Conservation (phyloP, 2,888 invertebrate species). For the Cistogaster globosa region DNA sequence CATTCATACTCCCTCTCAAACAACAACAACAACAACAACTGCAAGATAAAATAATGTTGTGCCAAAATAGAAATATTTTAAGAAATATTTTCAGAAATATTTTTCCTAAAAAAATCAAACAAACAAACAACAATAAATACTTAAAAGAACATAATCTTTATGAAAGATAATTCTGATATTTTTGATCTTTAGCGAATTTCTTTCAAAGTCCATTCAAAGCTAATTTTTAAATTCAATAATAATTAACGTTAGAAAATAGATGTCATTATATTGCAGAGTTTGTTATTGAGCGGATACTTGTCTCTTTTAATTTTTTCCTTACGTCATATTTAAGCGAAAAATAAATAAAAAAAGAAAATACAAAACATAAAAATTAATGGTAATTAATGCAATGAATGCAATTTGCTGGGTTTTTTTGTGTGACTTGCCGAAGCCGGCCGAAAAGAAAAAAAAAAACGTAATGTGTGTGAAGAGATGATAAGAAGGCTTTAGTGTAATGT, state of each 20-base stretch:
- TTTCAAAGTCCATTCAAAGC: background rate
- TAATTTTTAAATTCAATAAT: background rate
- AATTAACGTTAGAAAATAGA: background rate
- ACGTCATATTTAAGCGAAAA: too few species aligned
- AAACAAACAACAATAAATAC: background rate
- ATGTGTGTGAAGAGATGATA: too few species aligned
- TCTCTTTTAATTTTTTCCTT: too few species aligned
- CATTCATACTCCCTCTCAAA: slow-evolving; percentile 10
- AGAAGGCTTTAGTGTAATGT: too few species aligned
- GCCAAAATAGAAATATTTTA: slow-evolving; percentile 10
- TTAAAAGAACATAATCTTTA: background rate
- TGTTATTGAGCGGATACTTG: too few species aligned
- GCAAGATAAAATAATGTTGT: background rate
- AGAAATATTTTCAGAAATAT: slow-evolving; percentile 22
- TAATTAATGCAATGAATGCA: too few species aligned
- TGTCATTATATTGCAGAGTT: background rate
- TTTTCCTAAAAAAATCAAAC: background rate
- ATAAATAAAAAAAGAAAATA: too few species aligned
- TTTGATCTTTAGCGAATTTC: background rate
- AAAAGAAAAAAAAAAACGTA: too few species aligned
- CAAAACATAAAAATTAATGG: too few species aligned
- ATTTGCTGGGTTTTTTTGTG: too few species aligned
- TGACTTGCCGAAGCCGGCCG: too few species aligned
- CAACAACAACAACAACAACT: background rate
- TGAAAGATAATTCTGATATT: background rate